Evolutionary conservation across 2,888 invertebrate genomes (phyloP).

Genomic region (Anorthoa munda): DNA sequence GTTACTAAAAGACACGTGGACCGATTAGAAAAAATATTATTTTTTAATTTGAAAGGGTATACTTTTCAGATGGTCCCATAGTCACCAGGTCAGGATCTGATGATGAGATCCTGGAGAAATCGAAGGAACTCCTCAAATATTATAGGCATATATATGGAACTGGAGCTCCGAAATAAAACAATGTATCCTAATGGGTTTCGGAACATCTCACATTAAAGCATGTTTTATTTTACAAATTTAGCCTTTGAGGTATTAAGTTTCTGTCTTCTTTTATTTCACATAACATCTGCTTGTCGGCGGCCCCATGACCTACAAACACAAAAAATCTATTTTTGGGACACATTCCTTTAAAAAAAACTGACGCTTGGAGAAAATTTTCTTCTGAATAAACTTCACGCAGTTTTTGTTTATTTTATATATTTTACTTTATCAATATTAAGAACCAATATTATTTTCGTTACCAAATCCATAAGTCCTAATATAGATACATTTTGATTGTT

Average conservation of each 20-base stretch:
- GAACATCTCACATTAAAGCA: background rate
- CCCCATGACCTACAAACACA: conserved; percentile 26
- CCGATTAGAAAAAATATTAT: too few species aligned
- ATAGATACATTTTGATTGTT: background rate
- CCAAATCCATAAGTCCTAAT: background rate
- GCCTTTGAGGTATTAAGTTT: background rate
- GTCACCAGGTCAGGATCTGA: too few species aligned
- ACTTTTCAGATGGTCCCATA: too few species aligned
- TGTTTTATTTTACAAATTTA: background rate
- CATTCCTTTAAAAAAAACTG: conserved; percentile 10
- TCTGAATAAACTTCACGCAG: background rate
- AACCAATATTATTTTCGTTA: too few species aligned
- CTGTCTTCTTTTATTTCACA: background rate
- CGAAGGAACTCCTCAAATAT: too few species aligned
- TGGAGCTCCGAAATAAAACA: too few species aligned
- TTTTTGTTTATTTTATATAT: background rate
- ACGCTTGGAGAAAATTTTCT: conserved; percentile 15
- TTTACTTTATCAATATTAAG: too few species aligned
- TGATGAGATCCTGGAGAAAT: too few species aligned
- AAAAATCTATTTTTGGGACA: conserved; percentile 21
- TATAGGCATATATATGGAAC: too few species aligned
- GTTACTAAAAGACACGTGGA: too few species aligned
- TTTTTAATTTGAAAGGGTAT: too few species aligned
- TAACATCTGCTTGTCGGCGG: conserved; percentile 1
- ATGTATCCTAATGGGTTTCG: too few species aligned